Conservation (phyloP, 1,140 invertebrate species). For the Ridgeia piscesae region DNA sequence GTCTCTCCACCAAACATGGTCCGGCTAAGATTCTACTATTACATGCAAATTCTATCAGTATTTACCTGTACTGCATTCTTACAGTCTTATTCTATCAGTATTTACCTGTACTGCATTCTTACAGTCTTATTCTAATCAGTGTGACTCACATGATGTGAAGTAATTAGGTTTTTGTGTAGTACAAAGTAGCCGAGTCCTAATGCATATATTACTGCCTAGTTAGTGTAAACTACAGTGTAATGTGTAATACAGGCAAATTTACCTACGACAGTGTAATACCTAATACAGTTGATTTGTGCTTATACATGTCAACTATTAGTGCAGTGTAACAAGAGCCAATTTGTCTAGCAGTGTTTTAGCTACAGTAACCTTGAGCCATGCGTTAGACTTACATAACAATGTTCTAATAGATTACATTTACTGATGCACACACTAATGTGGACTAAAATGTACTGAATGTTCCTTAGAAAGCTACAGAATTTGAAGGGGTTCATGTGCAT, state of each 20-base stretch:
- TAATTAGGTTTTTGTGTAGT: not conserved
- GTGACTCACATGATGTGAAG: not conserved
- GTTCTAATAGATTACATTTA: not conserved
- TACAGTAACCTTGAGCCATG: not conserved
- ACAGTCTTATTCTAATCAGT: not conserved
- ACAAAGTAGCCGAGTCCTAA: not conserved
- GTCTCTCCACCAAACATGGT: not conserved
- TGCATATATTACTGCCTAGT: not conserved
- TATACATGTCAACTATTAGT: not conserved
- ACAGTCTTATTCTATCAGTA: not conserved
- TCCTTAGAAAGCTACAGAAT: not conserved
- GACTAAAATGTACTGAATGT: not conserved
- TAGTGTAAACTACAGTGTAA: not conserved
- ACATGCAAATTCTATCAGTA: not conserved
- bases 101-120: not conserved
- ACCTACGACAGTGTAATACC: too few species aligned
- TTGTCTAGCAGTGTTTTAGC: not conserved
- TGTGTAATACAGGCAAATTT: not conserved
- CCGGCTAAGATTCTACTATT: not conserved
- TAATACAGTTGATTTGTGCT: not conserved
- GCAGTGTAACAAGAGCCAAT: not conserved
- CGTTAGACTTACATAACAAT: not conserved
- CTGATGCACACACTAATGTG: not conserved
- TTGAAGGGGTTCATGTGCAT: not conserved
- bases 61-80: not conserved